phyloP scores from a whole-genome alignment of 2,113 vertebrate species.

The Eurypyga helias region DNA sequence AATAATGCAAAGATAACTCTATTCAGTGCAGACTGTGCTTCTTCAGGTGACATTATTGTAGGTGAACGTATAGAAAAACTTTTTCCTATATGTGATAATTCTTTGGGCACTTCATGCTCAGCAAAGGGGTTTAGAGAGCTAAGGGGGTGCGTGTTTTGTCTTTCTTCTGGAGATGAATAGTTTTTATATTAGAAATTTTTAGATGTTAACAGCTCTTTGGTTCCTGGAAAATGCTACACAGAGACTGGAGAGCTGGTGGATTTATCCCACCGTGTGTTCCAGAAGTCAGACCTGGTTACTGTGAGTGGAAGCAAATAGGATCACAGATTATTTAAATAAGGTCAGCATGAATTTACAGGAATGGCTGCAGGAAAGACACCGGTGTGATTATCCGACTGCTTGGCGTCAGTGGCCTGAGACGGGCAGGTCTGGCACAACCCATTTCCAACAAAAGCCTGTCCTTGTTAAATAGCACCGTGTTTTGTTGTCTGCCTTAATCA shows the following conservation, averaged over 20 bases:
- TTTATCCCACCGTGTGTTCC: not conserved
- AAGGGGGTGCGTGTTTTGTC: not conserved
- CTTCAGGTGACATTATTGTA: not conserved
- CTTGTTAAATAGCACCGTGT: not conserved
- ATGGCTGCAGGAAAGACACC: not conserved
- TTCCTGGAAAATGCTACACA: not conserved
- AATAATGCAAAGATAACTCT: not conserved
- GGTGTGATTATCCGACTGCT: constrained; percentile 9
- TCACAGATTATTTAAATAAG: not conserved
- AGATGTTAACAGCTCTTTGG: not conserved
- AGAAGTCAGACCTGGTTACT: not conserved
- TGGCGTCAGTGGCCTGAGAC: not conserved
- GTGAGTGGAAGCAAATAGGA: not conserved
- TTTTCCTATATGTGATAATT: not conserved
- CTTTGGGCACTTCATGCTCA: not conserved
- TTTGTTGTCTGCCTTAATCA: constrained; percentile 1
- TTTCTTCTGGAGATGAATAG: not conserved
- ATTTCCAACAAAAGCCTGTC: constrained; percentile 6
- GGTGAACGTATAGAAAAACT: not conserved
- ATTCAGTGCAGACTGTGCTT: not conserved
- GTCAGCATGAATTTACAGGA: not conserved
- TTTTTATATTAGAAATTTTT: not conserved
- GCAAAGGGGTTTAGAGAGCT: not conserved
- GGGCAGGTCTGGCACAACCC: constrained; percentile 9
- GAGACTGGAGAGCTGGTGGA: not conserved